Percentiles rank a stretch among this genome's conserved stretches.
Conservation (phyloP, 2,113 vertebrate genomes). For the Mastomys natalensis region DNA sequence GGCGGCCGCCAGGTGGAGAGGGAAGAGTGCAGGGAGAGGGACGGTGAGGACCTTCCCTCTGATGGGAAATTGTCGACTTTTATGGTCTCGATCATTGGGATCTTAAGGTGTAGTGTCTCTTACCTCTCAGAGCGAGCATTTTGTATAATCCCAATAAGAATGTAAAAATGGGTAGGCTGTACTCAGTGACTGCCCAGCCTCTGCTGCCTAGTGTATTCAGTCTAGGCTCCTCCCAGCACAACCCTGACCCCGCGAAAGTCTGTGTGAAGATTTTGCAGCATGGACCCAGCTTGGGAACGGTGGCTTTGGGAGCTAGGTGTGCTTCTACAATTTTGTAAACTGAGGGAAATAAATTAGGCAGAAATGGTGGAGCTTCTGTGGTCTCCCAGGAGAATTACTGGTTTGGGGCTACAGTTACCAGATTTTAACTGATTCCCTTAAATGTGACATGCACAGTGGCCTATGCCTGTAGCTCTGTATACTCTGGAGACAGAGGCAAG, state of each 20-base stretch:
- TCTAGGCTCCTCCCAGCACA: background rate
- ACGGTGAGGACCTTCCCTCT: background rate
- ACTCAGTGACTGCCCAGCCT: too few relatives aligned
- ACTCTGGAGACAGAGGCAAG: background rate
- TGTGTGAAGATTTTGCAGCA: slow-evolving; percentile 37
- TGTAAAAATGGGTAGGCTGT: background rate
- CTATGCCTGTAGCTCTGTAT: background rate
- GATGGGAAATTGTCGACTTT: slow-evolving; percentile 36
- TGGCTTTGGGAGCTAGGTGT: slow-evolving; percentile 11
- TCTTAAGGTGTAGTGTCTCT: background rate
- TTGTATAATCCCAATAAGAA: slow-evolving; percentile 53
- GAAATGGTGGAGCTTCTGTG: background rate
- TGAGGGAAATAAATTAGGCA: slow-evolving; percentile 1
- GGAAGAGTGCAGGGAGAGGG: background rate
- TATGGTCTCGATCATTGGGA: background rate
- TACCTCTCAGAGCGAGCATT: background rate
- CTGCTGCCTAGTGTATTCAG: background rate
- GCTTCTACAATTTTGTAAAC: background rate
- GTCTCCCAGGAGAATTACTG: background rate
- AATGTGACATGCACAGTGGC: background rate
- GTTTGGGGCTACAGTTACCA: background rate
- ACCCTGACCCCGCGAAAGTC: background rate
- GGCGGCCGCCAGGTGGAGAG: background rate
- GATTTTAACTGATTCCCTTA: slow-evolving; percentile 2
- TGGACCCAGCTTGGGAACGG: slow-evolving; percentile 41